Conservation (phyloP, 30 jellyfish, hydroid and myxozoan genomes). For the Hydra vulgaris region DNA sequence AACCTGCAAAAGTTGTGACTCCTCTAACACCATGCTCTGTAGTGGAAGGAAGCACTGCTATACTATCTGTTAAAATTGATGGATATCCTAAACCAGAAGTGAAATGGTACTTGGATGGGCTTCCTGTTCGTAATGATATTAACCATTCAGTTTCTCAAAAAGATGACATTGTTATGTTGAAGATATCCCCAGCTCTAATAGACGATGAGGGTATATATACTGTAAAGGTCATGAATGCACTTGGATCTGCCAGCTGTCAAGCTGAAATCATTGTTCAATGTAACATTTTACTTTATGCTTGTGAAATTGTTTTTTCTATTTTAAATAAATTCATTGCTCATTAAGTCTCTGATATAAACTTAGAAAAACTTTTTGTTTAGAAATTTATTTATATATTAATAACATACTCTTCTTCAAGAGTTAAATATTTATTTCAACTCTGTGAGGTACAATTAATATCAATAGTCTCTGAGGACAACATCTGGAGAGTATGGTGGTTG, state of each 20-base stretch:
- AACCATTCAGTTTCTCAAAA: conserved; percentile 44
- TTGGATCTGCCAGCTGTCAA: conserved; percentile 84
- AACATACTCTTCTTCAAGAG: no score
- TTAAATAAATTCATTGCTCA: no score
- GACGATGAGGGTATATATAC: conserved; percentile 93
- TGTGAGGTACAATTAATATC: no score
- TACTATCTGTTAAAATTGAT: conserved; percentile 45
- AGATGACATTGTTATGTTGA: conserved; percentile 34
- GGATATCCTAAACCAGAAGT: conserved; percentile 87
- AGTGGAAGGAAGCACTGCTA: conserved; percentile 68
- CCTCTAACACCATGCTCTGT: conserved; percentile 42
- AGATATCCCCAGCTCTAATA: conserved; percentile 49
- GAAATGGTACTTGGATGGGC: conserved; percentile 87
- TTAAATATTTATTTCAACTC: no score
- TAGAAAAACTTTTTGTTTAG: background rate
- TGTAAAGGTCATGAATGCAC: conserved; percentile 62
- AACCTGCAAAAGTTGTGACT: conserved; percentile 45
- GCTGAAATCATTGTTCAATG: conserved; percentile 89
- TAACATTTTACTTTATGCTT: conserved; percentile 22
- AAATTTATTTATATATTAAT: background rate
- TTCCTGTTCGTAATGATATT: conserved; percentile 77
- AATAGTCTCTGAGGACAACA: no score
- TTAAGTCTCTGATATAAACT: no score
- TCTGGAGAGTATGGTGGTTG: no score
- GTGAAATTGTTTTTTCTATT: background rate